Conservation (phyloP, 2,888 invertebrate species). For the Nymphalis polychloros region DNA sequence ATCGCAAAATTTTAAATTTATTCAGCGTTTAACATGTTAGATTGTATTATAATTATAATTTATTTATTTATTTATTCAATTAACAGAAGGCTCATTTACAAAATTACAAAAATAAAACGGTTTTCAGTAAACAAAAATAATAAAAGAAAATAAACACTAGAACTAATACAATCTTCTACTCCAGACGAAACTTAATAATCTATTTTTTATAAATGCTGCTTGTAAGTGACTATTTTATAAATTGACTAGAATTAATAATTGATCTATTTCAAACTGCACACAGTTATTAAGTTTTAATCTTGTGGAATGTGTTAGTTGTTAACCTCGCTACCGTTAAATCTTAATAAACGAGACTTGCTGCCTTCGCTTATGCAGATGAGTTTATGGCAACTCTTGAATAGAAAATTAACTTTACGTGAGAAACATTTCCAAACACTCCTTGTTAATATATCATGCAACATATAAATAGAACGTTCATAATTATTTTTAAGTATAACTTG, state of each 20-base stretch:
- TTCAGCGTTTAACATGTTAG: background rate
- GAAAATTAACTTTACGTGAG: conserved; percentile 11
- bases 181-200: too few species aligned
- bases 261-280: conserved; percentile 3
- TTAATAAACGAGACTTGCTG: conserved; percentile 59
- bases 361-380: conserved; percentile 52
- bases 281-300: conserved; percentile 13
- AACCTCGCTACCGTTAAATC: conserved; percentile 57
- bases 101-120: too few species aligned
- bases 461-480: background rate
- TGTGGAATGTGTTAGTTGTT: conserved; percentile 49
- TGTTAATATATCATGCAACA: background rate
- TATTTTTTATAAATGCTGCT: background rate
- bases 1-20: background rate
- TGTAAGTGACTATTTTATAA: conserved; percentile 6
- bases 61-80: too few species aligned
- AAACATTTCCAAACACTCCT: conserved; percentile 7
- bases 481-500: too few species aligned
- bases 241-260: conserved; percentile 1
- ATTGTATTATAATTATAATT: background rate
- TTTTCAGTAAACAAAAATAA: too few species aligned
- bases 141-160: too few species aligned
- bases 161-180: too few species aligned
- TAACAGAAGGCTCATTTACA: too few species aligned
- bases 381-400: conserved; percentile 36